phyloP scores from a whole-genome alignment of 2,888 invertebrate species.

The Lithophane leautieri region DNA sequence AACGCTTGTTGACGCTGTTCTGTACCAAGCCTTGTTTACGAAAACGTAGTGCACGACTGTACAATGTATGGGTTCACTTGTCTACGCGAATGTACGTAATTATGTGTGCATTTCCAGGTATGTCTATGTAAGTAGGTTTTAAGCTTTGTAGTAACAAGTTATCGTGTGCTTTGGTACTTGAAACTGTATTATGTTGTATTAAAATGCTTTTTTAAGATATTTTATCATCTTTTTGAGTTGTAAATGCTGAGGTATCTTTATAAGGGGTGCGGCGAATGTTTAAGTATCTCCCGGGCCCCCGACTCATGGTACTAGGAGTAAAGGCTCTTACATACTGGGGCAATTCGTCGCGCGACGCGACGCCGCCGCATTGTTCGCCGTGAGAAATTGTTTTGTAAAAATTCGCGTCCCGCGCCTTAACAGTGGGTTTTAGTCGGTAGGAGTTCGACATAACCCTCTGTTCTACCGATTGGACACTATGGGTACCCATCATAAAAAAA shows the following conservation, averaged over 20 bases:
- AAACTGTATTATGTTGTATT: slow-evolving; percentile 18
- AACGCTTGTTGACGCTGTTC: slow-evolving; percentile 52
- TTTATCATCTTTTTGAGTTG: neutral
- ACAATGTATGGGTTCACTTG: slow-evolving; percentile 40
- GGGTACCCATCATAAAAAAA: too few relatives aligned
- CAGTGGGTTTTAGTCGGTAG: too few relatives aligned
- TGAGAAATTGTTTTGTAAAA: too few relatives aligned
- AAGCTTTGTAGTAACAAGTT: neutral
- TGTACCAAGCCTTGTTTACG: slow-evolving; percentile 53
- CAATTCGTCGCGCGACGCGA: too few relatives aligned
- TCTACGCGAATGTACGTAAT: slow-evolving; percentile 49
- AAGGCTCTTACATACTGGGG: too few relatives aligned
- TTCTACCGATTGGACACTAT: too few relatives aligned
- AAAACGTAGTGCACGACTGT: slow-evolving; percentile 52
- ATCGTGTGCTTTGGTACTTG: slow-evolving; percentile 26
- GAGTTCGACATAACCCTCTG: too few relatives aligned
- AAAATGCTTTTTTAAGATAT: neutral
- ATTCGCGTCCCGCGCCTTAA: too few relatives aligned
- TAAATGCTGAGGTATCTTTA: neutral
- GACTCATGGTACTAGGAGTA: too few relatives aligned
- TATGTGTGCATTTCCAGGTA: slow-evolving; percentile 39
- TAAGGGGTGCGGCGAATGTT: too few relatives aligned
- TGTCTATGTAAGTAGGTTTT: slow-evolving; percentile 3
- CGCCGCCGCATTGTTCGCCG: too few relatives aligned
- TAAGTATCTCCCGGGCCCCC: too few relatives aligned